Base-by-base conservation (phyloP, 2,113 vertebrate genomes). In the Cyprinus carpio region DNA sequence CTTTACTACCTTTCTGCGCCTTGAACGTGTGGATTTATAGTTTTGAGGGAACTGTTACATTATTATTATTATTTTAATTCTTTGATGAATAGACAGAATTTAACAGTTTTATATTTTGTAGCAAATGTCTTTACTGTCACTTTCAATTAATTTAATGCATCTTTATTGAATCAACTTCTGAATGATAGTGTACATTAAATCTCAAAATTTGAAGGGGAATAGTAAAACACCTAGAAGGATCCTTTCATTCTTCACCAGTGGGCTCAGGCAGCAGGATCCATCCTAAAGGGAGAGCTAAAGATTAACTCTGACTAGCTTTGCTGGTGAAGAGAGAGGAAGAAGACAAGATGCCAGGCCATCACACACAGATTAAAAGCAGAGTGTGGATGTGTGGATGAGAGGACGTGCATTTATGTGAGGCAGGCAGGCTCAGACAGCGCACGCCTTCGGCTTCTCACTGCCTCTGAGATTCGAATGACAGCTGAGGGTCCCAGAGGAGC, bases 381-480 rank as follows among this genome's bases (percentile, higher is more conserved):
- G 79, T 81, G 56, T 40, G 20, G 56, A 80, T 80, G 79, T 81
- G 81, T 58, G 81, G 49, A 72, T 78, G 65, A 75, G 34, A 77
- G 54, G 75, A n/a, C 1, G 43, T 84, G 54, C 13, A 3, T 31
- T 43, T 83, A 4, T 71, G 31, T 84, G 78, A 46, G 64, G 76
- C 31, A 56, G 76, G 43, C 60, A 56, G 62, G 54, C 72, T 67
- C 31, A 72, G 46, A 80, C 67, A 60, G 72, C 31, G 85, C 84
- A 83, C 86, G 79, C 90, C 23, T 79, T 84, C 84, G 86, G 87
- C 77, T 84, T 77, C 74, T 9, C 46, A 64, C 82, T 87, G 80
- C 83, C 83, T 85, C 85, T 79, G 81, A 84, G 64, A 87, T 88
- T 85, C 81, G 78, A 25, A 83, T 90, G 91, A 91, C 90, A 91